Evolutionary conservation across 2,888 invertebrate species (phyloP), one percentile per base, ranked within the genome.

Genomic region (Dichetophora obliterata): DNA sequence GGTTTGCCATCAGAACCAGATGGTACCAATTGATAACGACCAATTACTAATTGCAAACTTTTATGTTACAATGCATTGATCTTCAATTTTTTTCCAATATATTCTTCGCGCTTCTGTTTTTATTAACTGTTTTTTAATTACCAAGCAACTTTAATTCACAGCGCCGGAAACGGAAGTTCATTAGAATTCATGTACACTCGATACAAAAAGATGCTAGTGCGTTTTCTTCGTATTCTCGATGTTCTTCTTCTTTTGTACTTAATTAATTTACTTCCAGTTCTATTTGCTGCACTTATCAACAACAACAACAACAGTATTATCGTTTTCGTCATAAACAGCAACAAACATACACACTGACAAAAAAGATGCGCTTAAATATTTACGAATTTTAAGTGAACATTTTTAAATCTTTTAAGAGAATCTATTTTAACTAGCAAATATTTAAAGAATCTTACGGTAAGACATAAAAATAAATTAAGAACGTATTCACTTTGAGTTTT

Each of bases 161-260:
- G n/a, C 24, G 4, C 37, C 48, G 68, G 50, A 50, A 50, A 50
- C 68, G 50, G 68, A 68, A 68, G 68, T 68, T 68, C 43, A 68
- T 50, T 68, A 68, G 27, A 50, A 24, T 16, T 48, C 24, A 68
- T 50, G 50, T 66, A 50, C 50, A 5, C 27, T 3, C 22, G 22
- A 14, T 19, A 50, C 19, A 3, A 54, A 6, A 19, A 9, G n/a
- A 6, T 54, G 8, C 19, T 19, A 9, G 5, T 54, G 19, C 54
- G 2, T 54, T 43, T 11, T 54, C n/a, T 54, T 54, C 22, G 6
- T 3, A 19, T 54, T 8, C 19, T 54, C 19, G 9, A 5, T 22
- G 54, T 8, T 8, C 22, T 8, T n/a, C 9, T 19, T 54, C 54
- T 22, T 31, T 4, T 31, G 2, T 19, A 19, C 8, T 43, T 19